phyloP scores from a whole-genome alignment of 2,797 vertebrate genomes.

The Phalloptychus januarius region DNA sequence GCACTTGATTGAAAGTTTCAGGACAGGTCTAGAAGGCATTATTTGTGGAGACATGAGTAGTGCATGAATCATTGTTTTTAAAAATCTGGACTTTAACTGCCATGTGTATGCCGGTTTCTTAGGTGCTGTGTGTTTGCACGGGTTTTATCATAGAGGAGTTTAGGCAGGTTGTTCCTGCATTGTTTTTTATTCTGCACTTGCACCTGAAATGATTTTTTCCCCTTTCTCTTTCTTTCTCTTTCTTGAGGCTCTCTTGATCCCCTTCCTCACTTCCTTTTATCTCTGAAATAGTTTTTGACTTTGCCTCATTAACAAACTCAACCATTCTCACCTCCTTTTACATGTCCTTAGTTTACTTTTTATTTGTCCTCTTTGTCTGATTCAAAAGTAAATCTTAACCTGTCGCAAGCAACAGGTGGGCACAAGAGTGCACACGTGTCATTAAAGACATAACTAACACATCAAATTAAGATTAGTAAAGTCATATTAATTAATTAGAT shows the following conservation, averaged over 20 bases:
- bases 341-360: constrained; percentile 42
- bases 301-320: constrained; percentile 34
- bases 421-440: neutral
- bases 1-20: constrained; percentile 34
- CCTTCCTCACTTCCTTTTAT: constrained; percentile 56
- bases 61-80: constrained; percentile 60
- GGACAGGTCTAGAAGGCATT: constrained; percentile 17
- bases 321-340: constrained; percentile 12
- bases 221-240: constrained; percentile 19
- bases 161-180: constrained; percentile 27
- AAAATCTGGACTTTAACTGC: constrained; percentile 30
- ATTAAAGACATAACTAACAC: constrained; percentile 7
- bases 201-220: constrained; percentile 40
- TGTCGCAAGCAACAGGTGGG: constrained; percentile 1
- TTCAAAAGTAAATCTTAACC: neutral
- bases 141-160: constrained; percentile 39
- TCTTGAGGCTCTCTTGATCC: constrained; percentile 58
- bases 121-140: constrained; percentile 36
- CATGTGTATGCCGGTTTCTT: constrained; percentile 46
- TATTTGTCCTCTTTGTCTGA: constrained; percentile 9
- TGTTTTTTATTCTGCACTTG: constrained; percentile 35
- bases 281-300: constrained; percentile 35
- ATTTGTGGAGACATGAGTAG: constrained; percentile 45
- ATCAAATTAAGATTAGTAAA: neutral
- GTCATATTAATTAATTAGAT: constrained; percentile 13